Conservation (phyloP, 2,797 vertebrate species). For the Myotis findleyi region DNA sequence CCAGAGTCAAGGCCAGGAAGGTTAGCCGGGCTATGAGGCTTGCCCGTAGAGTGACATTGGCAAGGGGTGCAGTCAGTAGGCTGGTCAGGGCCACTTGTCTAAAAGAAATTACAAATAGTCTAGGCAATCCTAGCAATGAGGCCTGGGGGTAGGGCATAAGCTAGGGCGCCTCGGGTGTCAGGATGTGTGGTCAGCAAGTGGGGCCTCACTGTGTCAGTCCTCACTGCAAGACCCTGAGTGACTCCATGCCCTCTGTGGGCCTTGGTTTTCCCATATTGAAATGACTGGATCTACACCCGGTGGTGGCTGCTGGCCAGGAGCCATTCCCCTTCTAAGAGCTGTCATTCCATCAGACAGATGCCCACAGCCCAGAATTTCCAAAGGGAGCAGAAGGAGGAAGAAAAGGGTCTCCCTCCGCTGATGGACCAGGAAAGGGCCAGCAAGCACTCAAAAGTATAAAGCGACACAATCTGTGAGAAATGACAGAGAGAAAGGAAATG, state of each 20-base stretch:
- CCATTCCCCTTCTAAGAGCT: background rate
- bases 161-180: background rate
- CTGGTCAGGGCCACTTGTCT: too few species aligned
- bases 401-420: background rate
- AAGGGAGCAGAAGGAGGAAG: background rate
- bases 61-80: background rate
- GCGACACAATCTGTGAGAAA: background rate
- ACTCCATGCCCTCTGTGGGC: too few species aligned
- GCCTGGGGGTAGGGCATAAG: background rate
- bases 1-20: background rate
- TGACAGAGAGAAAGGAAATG: background rate
- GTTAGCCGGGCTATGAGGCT: background rate
- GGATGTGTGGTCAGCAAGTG: background rate
- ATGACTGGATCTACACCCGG: background rate
- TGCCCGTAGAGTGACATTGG: background rate
- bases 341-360: background rate
- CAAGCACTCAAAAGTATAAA: constrained; percentile 45
- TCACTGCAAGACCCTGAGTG: background rate
- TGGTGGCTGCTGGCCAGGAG: too few species aligned
- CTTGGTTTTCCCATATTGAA: background rate
- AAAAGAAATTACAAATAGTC: background rate
- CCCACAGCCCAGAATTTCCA: background rate
- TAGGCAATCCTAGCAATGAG: background rate
- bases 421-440: constrained; percentile 18
- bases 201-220: background rate